Conservation (phyloP, 2,888 invertebrate genomes). For the Sthenelais limicola region DNA sequence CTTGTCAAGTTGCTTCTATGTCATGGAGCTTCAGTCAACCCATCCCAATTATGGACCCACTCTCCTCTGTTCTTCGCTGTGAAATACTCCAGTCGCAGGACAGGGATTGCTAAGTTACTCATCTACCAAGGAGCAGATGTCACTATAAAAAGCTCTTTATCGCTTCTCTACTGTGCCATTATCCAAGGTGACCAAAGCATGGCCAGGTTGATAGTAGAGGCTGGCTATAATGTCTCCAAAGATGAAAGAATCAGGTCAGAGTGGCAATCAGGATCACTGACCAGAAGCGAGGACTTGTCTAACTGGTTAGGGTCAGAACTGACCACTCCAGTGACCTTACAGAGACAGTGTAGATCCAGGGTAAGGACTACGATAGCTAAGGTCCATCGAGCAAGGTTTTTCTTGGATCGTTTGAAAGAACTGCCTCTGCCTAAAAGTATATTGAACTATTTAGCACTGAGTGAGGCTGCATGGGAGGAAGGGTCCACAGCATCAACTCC, state of each 20-base stretch:
- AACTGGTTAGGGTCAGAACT: conserved; percentile 38
- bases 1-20: conserved; percentile 46
- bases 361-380: conserved; percentile 28
- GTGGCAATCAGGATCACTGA: conserved; percentile 27
- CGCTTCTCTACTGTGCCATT: conserved; percentile 44
- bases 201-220: conserved; percentile 42
- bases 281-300: conserved; percentile 29
- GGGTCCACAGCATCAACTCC: neutral
- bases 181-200: conserved; percentile 42
- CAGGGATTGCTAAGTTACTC: conserved; percentile 44
- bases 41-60: conserved; percentile 45
- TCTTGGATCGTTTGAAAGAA: conserved; percentile 21
- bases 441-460: conserved; percentile 36
- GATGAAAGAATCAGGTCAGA: conserved; percentile 34
- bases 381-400: conserved; percentile 13
- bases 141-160: conserved; percentile 8
- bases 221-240: conserved; percentile 45
- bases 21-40: conserved; percentile 48
- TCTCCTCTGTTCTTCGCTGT: conserved; percentile 48
- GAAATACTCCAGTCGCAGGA: conserved; percentile 45
- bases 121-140: conserved; percentile 46
- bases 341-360: conserved; percentile 42
- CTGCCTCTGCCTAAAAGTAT: conserved; percentile 43
- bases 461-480: conserved; percentile 31
- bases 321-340: conserved; percentile 27